phyloP scores from a whole-genome alignment of 1,140 invertebrate genomes.

The Bombus ignitus region DNA sequence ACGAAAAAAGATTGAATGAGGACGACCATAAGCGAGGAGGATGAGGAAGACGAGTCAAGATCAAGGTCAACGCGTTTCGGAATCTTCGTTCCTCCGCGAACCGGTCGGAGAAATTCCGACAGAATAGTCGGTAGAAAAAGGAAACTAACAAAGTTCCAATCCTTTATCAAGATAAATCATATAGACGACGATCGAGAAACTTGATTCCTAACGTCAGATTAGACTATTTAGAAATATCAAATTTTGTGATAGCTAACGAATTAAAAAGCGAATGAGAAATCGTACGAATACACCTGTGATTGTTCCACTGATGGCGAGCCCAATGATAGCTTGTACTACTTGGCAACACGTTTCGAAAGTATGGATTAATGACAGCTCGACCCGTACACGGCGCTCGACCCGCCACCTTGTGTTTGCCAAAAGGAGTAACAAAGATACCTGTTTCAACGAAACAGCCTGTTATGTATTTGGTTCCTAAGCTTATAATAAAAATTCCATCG shows the following conservation, averaged over 20 bases:
- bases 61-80: constrained; percentile 35
- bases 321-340: constrained; percentile 13
- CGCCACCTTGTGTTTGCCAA: background rate
- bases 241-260: background rate
- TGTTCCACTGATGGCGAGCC: constrained; percentile 15
- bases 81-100: background rate
- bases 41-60: constrained; percentile 28
- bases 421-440: background rate
- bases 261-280: background rate
- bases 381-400: background rate
- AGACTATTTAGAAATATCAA: background rate
- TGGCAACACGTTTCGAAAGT: constrained; percentile 27
- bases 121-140: background rate
- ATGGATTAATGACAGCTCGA: background rate
- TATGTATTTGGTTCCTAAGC: constrained; percentile 1
- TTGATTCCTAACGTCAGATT: too few species aligned
- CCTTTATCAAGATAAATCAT: background rate
- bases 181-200: background rate
- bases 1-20: constrained; percentile 45
- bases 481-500: constrained; percentile 38
- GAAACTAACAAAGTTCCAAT: background rate
- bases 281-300: background rate
- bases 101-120: background rate
- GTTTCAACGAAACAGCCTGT: background rate
- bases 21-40: background rate